phyloP scores from a whole-genome alignment of 1,140 invertebrate species.

The Drosophila serrata region DNA sequence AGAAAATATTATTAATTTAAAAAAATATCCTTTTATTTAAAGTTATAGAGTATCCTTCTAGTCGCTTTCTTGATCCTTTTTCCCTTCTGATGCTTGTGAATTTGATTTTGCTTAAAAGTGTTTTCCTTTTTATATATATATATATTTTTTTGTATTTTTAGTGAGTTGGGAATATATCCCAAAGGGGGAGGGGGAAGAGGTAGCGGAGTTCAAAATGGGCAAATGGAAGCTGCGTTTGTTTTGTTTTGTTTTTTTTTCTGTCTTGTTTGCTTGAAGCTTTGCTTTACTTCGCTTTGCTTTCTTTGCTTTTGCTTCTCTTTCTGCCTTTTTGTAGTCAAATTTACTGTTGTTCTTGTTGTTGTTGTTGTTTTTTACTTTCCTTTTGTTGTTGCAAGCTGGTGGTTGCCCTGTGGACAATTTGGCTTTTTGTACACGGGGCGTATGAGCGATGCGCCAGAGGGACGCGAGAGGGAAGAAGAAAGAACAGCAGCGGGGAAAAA shows the following conservation, averaged over 20 bases:
- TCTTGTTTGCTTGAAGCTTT: constrained; percentile 59
- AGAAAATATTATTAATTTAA: neutral
- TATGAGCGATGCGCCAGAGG: constrained; percentile 43
- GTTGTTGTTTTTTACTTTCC: constrained; percentile 3
- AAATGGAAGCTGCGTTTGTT: constrained; percentile 66
- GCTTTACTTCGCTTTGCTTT: constrained; percentile 44
- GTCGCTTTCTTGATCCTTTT: neutral
- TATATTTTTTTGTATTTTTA: constrained; percentile 24
- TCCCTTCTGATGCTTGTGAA: constrained; percentile 43
- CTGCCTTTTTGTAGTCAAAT: neutral
- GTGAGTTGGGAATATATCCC: neutral
- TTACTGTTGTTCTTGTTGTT: constrained; percentile 4
- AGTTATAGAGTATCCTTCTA: neutral
- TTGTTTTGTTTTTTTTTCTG: constrained; percentile 57
- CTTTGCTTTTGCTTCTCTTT: constrained; percentile 18
- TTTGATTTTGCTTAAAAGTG: constrained; percentile 79
- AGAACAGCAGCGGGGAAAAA: neutral
- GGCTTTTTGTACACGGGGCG: constrained; percentile 50
- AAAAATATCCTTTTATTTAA: neutral
- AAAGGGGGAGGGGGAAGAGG: neutral
- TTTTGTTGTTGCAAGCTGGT: constrained; percentile 47
- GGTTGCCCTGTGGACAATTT: constrained; percentile 57
- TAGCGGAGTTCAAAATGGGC: constrained; percentile 46
- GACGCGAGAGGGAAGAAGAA: neutral
- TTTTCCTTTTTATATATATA: constrained; percentile 26